Conservation (phyloP, 2,797 vertebrate genomes). For the Sebastolobus altivelis region DNA sequence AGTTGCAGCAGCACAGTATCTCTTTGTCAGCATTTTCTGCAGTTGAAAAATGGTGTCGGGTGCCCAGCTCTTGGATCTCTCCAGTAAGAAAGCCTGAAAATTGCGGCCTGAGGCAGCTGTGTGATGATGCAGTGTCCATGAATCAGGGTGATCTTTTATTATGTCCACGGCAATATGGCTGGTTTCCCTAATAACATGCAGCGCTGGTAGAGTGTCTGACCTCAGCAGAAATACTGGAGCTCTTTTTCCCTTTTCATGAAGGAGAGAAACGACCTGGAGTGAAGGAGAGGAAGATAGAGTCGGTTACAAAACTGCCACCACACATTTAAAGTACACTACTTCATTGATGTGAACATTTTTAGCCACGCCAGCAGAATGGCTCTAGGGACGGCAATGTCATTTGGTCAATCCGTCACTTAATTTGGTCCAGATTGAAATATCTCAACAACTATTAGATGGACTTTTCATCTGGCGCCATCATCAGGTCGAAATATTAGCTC, state of each 20-base stretch:
- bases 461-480: neutral
- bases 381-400: neutral
- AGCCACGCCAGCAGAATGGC: neutral
- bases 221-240: conserved; percentile 10
- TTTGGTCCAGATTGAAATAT: neutral
- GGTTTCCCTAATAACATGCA: conserved; percentile 1
- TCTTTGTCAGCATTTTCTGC: conserved; percentile 41
- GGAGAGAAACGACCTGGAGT: conserved; percentile 44
- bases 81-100: conserved; percentile 38
- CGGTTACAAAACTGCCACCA: conserved; percentile 4
- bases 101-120: conserved; percentile 6
- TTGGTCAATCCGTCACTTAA: neutral
- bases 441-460: neutral
- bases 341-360: neutral
- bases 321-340: conserved; percentile 8
- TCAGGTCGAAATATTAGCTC: neutral
- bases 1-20: neutral
- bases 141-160: conserved; percentile 13
- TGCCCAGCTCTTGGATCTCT: conserved; percentile 36
- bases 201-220: neutral
- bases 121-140: conserved; percentile 42
- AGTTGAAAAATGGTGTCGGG: conserved; percentile 9
- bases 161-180: conserved; percentile 11
- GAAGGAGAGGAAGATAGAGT: conserved; percentile 22
- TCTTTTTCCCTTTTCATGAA: conserved; percentile 9